Evolutionary conservation across 2,113 vertebrate species (phyloP).

Genomic region (Chunga burmeisteri): DNA sequence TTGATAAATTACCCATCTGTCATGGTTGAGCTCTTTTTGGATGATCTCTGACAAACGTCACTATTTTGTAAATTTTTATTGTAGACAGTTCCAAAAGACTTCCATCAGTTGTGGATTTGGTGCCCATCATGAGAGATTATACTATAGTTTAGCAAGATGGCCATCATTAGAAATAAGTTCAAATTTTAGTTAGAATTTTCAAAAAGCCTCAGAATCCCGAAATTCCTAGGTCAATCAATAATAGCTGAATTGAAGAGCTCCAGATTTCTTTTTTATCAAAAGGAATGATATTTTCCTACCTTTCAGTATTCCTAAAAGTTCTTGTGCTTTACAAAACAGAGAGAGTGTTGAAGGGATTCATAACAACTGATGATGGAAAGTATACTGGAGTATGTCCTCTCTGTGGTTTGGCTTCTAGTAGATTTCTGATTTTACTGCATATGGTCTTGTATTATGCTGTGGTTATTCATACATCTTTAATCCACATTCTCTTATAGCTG

Average conservation of each 20-base stretch:
- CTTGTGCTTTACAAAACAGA: not conserved
- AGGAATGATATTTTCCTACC: not conserved
- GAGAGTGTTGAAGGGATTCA: not conserved
- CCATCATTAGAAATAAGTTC: not conserved
- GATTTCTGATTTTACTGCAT: not conserved
- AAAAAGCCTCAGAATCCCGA: not conserved
- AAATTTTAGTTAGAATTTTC: not conserved
- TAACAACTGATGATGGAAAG: not conserved
- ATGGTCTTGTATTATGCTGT: not conserved
- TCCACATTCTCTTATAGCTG: not conserved
- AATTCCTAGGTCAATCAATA: not conserved
- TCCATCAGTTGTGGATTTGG: not conserved
- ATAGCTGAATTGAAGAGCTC: not conserved
- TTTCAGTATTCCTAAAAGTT: not conserved
- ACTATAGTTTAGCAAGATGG: not conserved
- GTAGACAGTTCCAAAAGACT: not conserved
- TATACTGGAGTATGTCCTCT: not conserved
- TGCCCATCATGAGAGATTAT: not conserved
- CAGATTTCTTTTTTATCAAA: not conserved
- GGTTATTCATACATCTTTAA: not conserved
- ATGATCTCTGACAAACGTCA: not conserved
- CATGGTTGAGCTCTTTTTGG: not conserved
- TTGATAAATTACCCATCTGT: slow-evolving; percentile 21
- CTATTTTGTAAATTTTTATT: not conserved
- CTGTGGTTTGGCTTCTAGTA: not conserved